These are phyloP conservation scores for Thymelicus lineola DNA, from an alignment of 2,888 invertebrate genomes.

Conservation along the genomic window DNA sequence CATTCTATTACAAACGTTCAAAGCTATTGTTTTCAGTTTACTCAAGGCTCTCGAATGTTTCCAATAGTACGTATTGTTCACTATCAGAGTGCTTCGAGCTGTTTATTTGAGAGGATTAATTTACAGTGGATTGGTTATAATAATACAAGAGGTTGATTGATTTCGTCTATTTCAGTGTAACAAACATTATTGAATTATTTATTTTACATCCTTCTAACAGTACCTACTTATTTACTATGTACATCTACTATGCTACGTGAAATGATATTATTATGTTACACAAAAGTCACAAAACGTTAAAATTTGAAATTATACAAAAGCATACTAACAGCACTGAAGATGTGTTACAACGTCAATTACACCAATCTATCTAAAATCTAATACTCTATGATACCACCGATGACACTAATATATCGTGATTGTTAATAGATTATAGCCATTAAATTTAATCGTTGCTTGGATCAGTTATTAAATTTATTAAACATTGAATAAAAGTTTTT, in stretches of 20 bases:
- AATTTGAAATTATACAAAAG: slow-evolving; percentile 13
- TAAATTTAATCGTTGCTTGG: not conserved
- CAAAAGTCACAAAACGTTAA: slow-evolving; percentile 1
- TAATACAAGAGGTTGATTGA: slow-evolving; percentile 42
- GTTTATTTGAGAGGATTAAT: slow-evolving; percentile 5
- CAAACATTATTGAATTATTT: slow-evolving; percentile 79
- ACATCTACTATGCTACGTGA: slow-evolving; percentile 49
- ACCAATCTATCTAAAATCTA: slow-evolving; percentile 5
- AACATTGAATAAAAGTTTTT: no score
- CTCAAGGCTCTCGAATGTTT: not conserved
- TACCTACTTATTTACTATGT: slow-evolving; percentile 51
- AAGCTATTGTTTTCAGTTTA: slow-evolving; percentile 6
- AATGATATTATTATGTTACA: slow-evolving; percentile 23
- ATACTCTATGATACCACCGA: slow-evolving; percentile 1
- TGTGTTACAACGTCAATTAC: slow-evolving; percentile 15
- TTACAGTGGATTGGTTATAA: slow-evolving; percentile 27
- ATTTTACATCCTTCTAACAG: slow-evolving; percentile 62
- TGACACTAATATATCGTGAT: slow-evolving; percentile 6
- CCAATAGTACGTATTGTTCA: slow-evolving; percentile 6
- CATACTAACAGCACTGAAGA: slow-evolving; percentile 12
- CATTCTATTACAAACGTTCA: slow-evolving; percentile 3
- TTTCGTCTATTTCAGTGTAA: slow-evolving; percentile 81
- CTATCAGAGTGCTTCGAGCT: not conserved
- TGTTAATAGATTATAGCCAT: slow-evolving; percentile 1
- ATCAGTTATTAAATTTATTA: not conserved